Percentiles rank a stretch among this genome's conserved stretches.
Evolutionary conservation across 2,888 invertebrate species (phyloP).

Genomic region (Neoaliturus tenellus): DNA sequence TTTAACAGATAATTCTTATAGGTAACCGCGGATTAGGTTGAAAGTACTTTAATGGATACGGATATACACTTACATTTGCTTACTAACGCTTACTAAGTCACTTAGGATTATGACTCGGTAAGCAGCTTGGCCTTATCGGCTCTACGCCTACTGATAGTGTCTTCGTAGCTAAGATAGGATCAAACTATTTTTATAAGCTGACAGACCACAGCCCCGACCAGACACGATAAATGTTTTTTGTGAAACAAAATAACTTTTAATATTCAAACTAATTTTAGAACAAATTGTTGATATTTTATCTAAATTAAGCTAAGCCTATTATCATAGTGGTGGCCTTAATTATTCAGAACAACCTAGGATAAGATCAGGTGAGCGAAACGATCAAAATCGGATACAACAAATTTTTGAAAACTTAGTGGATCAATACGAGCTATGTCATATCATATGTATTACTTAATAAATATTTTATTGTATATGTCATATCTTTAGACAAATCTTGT

Average conservation of each 20-base stretch:
- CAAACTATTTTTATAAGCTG: conserved; percentile 44
- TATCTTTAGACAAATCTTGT: conserved; percentile 10
- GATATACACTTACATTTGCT: conserved; percentile 52
- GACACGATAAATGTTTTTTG: neutral
- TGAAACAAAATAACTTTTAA: conserved; percentile 2
- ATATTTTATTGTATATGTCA: conserved; percentile 28
- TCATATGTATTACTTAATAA: neutral
- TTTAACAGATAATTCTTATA: conserved; percentile 14
- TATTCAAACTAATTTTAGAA: neutral
- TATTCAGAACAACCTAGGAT: conserved; percentile 25
- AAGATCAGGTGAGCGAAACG: conserved; percentile 4
- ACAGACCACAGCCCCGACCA: neutral
- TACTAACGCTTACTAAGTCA: conserved; percentile 47
- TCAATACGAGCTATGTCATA: conserved; percentile 2
- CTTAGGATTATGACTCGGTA: neutral
- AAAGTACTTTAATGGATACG: conserved; percentile 47
- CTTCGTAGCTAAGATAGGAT: conserved; percentile 39
- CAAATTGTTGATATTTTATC: neutral
- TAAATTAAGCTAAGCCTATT: conserved; percentile 16
- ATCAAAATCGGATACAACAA: neutral
- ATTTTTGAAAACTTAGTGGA: neutral
- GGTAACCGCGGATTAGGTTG: conserved; percentile 30
- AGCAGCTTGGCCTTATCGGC: conserved; percentile 41
- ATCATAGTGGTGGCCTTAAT: conserved; percentile 41
- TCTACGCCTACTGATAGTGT: conserved; percentile 33